Evolutionary conservation across 2,888 invertebrate species (phyloP).

Genomic region (Andrena dorsata): DNA sequence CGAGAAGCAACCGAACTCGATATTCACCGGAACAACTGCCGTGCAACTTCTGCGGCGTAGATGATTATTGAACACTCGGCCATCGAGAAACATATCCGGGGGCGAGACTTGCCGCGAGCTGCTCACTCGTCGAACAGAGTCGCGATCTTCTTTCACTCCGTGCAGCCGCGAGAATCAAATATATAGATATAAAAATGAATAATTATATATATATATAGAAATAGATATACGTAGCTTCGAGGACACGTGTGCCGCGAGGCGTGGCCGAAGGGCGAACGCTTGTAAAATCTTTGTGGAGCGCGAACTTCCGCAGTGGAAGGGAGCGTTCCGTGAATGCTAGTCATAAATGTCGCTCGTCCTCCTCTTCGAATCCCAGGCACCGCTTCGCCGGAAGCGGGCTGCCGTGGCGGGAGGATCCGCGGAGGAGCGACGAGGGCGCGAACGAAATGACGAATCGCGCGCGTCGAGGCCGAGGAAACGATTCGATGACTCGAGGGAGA

Average conservation of each 20-base stretch:
- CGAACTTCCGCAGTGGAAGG: slow-evolving; percentile 42
- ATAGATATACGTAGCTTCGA: slow-evolving; percentile 9
- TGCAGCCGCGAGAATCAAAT: slow-evolving; percentile 14
- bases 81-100: slow-evolving; percentile 9
- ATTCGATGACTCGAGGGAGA: slow-evolving; percentile 2
- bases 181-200: slow-evolving; percentile 9
- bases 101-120: slow-evolving; percentile 23
- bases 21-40: slow-evolving; percentile 30
- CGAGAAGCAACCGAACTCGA: neutral
- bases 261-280: slow-evolving; percentile 42
- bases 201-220: neutral
- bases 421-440: slow-evolving; percentile 29
- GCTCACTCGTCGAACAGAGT: slow-evolving; percentile 34
- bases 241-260: slow-evolving; percentile 12
- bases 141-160: slow-evolving; percentile 19
- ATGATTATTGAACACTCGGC: slow-evolving; percentile 2
- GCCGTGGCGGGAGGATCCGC: slow-evolving; percentile 21
- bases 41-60: neutral
- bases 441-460: slow-evolving; percentile 50
- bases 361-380: slow-evolving; percentile 56
- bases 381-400: slow-evolving; percentile 6
- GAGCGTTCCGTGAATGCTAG: slow-evolving; percentile 80
- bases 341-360: slow-evolving; percentile 76
- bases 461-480: slow-evolving; percentile 19
- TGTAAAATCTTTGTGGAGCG: slow-evolving; percentile 50